A percentile compares a stretch with the other conserved stretches of the same genome.
Evolutionary conservation across 64 coral and sea anemone species (phyloP).

Genomic region (Acropora yongei): DNA sequence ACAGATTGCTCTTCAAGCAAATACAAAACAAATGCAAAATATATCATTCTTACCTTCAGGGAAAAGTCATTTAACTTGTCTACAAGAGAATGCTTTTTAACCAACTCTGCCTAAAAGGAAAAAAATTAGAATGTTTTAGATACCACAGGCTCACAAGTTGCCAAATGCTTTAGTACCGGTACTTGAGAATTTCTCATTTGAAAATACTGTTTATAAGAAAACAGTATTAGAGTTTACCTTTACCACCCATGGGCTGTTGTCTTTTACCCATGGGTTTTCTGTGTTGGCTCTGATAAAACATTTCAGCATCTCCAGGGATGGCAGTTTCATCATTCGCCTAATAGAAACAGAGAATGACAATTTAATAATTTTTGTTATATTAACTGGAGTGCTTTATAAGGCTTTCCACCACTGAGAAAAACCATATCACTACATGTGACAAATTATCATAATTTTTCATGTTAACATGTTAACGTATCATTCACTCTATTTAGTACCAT

Average conservation of each 20-base stretch:
- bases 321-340: constrained; percentile 14
- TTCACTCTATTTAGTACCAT: too few species aligned
- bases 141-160: too few species aligned
- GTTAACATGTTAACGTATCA: too few species aligned
- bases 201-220: too few species aligned
- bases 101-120: constrained; percentile 31
- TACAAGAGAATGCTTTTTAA: constrained; percentile 44
- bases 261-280: constrained; percentile 15
- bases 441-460: too few species aligned
- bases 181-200: too few species aligned
- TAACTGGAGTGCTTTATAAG: too few species aligned
- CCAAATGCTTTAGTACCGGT: too few species aligned
- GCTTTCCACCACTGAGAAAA: too few species aligned
- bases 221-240: not conserved
- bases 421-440: too few species aligned
- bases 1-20: not conserved
- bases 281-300: constrained; percentile 25
- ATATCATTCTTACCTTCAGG: not conserved
- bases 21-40: not conserved
- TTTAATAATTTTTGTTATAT: not conserved
- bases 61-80: constrained; percentile 60
- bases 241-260: constrained; percentile 31
- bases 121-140: not conserved
- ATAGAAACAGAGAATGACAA: not conserved
- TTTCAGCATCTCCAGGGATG: constrained; percentile 25